These are phyloP conservation scores for Leucophenga maculata DNA, from an alignment of 2,888 invertebrate genomes.

Conservation along the genomic window DNA sequence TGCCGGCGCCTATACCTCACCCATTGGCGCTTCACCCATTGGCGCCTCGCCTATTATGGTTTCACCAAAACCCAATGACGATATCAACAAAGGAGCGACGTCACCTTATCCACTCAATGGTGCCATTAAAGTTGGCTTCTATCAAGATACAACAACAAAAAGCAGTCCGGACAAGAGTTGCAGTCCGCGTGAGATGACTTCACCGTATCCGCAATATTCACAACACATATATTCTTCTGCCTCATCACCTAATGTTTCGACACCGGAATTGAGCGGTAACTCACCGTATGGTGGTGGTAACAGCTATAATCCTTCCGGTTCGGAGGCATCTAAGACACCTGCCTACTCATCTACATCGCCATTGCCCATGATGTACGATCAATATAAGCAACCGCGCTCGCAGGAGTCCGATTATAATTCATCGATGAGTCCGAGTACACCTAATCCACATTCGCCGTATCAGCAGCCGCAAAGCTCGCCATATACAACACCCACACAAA, in stretches of 20 bases:
- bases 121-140: constrained; percentile 88
- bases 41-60: constrained; percentile 80
- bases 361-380: constrained; percentile 75
- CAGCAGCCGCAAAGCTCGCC: constrained; percentile 74
- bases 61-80: constrained; percentile 82
- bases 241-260: constrained; percentile 74
- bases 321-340: constrained; percentile 70
- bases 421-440: constrained; percentile 74
- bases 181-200: constrained; percentile 82
- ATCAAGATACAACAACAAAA: constrained; percentile 89
- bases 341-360: constrained; percentile 70
- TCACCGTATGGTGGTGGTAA: constrained; percentile 69
- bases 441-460: constrained; percentile 74
- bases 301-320: constrained; percentile 70
- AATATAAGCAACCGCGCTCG: constrained; percentile 74
- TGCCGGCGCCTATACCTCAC: constrained; percentile 82
- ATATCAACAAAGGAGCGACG: constrained; percentile 76
- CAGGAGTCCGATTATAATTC: constrained; percentile 76
- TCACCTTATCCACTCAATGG: constrained; percentile 83
- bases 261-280: constrained; percentile 71
- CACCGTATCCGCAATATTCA: constrained; percentile 76
- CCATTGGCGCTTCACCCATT: constrained; percentile 75
- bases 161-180: constrained; percentile 89
- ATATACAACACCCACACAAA: constrained; percentile 69
- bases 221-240: constrained; percentile 77